A percentile compares a stretch with the other conserved stretches of the same genome.
These are phyloP conservation scores for Acanthoscelides obtectus DNA, from an alignment of 2,888 invertebrate species.

Conservation along the genomic window DNA sequence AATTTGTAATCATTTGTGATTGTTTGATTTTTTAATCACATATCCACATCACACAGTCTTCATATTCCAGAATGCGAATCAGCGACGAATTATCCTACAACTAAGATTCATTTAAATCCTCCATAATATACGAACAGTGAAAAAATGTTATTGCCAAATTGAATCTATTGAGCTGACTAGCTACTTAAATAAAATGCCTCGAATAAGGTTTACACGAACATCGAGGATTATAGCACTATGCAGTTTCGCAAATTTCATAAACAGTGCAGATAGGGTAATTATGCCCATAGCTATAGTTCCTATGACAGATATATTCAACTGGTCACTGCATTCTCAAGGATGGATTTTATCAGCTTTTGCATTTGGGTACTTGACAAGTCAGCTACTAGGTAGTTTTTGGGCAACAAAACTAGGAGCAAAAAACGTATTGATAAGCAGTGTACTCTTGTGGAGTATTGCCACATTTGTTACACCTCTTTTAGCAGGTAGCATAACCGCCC, in stretches of 20 bases:
- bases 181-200: slow-evolving; percentile 39
- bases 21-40: neutral
- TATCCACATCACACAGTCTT: too few species aligned
- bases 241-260: slow-evolving; percentile 70
- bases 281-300: slow-evolving; percentile 75
- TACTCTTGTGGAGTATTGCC: slow-evolving; percentile 68
- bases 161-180: neutral
- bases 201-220: slow-evolving; percentile 51
- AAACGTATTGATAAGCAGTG: slow-evolving; percentile 62
- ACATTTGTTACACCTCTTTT: slow-evolving; percentile 65
- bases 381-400: slow-evolving; percentile 63
- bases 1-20: neutral
- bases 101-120: neutral
- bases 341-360: slow-evolving; percentile 74
- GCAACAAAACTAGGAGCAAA: slow-evolving; percentile 66
- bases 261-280: slow-evolving; percentile 70
- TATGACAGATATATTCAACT: slow-evolving; percentile 67
- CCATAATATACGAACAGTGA: neutral
- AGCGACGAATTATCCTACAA: neutral
- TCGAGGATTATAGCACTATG: slow-evolving; percentile 62
- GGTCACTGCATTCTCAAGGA: slow-evolving; percentile 67
- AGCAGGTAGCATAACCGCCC: slow-evolving; percentile 59
- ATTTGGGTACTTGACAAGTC: slow-evolving; percentile 71
- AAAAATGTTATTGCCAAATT: neutral
- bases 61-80: neutral